Base-by-base conservation (phyloP, 2,797 vertebrate species). In the Eptatretus atami region DNA sequence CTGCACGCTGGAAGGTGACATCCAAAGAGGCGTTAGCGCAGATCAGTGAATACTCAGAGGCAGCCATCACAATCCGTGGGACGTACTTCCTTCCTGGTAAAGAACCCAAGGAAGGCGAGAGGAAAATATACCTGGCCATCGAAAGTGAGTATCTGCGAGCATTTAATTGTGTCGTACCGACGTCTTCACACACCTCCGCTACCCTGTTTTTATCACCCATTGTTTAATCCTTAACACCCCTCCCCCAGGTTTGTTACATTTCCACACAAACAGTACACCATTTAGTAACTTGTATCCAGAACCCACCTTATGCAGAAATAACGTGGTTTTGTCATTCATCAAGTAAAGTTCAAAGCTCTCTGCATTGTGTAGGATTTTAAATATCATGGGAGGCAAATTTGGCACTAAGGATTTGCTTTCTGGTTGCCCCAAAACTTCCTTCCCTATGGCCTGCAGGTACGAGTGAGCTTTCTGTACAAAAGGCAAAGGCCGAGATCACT, bases 51-150 rank as follows among this genome's bases (percentile, higher is more conserved):
- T 98, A 98, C 70, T 98, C 92, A 2, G 92, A 96, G 75, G 92
- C 90, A 1, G 92, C 92, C 68, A 95, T 96, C 74, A 98, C 92
- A 67, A 98, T 98, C 75, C 78, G 92, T 74, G 92, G 90, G 70
- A 96, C 90, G 0, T 98, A 98, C 24, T 98, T 98, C 72, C 87
- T 87, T 65, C 92, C 90, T 60, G 92, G 90, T 67, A 98, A 98
- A 75, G 90, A 98, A 69, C 92, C 88, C 63, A 95, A 96, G 66
- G 92, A 96, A 70, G 92, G 90, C 71, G 92, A 98, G 66, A 75
- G 92, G 65, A 94, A 98, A 72, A 96, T 98, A 74, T 98, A 98
- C 72, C 76, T 98, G 76, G 92, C 92, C 67, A 98, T 98, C 66
- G 92, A 95, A 76, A 98, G 92, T 94, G 80, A 2, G 84, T 76